Conservation (phyloP, 2,797 vertebrate species). For the Numenius phaeopus region DNA sequence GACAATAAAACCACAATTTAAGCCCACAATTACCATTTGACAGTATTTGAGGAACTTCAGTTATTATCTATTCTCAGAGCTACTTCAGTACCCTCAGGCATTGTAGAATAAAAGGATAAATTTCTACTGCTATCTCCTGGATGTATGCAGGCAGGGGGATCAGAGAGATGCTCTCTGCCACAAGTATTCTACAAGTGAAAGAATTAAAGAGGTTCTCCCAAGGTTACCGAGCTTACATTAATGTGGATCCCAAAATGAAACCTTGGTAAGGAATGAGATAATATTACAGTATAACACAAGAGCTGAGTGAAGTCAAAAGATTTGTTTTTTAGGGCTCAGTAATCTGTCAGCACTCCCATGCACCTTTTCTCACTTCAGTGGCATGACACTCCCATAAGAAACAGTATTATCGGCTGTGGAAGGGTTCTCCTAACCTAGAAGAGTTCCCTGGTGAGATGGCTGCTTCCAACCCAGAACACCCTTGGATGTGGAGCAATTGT, state of each 20-base stretch:
- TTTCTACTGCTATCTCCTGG: neutral
- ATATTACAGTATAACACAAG: neutral
- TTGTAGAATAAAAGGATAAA: neutral
- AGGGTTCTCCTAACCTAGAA: neutral
- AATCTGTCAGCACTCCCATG: neutral
- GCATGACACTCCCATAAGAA: no score
- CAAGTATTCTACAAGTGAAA: neutral
- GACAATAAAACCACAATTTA: conserved; percentile 25
- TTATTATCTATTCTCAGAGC: conserved; percentile 27
- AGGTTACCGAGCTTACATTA: neutral
- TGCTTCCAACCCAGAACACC: neutral
- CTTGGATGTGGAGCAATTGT: neutral
- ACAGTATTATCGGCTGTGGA: rapidly evolving
- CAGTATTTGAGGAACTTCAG: conserved; percentile 37
- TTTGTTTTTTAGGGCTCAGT: neutral
- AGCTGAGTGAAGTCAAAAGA: neutral
- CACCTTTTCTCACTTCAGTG: neutral
- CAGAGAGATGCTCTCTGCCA: neutral
- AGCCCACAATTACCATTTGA: conserved; percentile 38
- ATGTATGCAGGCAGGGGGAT: neutral
- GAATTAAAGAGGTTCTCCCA: neutral
- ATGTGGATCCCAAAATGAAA: neutral
- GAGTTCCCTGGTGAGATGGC: neutral
- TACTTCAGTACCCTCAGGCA: conserved; percentile 30
- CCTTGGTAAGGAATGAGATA: neutral